Evolutionary conservation across 2,797 vertebrate species (phyloP).

Genomic region (Sebastes nivosus): DNA sequence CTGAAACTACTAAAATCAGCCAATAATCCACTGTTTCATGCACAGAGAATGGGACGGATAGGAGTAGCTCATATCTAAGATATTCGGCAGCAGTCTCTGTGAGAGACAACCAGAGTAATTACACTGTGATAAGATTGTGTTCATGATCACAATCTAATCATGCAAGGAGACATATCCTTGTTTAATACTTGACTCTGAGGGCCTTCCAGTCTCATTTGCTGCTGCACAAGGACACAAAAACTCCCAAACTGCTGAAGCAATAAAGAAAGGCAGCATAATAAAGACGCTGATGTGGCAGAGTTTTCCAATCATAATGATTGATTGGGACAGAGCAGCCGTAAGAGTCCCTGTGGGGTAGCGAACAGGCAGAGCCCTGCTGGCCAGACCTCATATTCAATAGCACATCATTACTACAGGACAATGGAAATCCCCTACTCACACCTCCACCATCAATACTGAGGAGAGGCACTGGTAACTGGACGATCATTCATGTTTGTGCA

Average conservation of each 20-base stretch:
- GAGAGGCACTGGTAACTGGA: neutral
- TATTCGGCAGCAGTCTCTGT: neutral
- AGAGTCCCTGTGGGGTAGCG: constrained; percentile 21
- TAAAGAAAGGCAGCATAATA: neutral
- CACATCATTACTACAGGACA: constrained; percentile 14
- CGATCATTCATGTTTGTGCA: neutral
- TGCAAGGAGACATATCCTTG: neutral
- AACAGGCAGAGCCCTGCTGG: neutral
- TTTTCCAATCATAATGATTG: constrained; percentile 39
- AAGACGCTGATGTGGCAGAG: constrained; percentile 11
- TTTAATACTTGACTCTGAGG: neutral
- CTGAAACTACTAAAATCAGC: neutral
- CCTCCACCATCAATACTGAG: constrained; percentile 4
- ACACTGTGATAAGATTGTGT: neutral
- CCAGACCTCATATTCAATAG: constrained; percentile 40
- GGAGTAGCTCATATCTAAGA: neutral
- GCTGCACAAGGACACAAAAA: neutral
- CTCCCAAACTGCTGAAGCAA: neutral
- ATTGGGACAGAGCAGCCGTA: constrained; percentile 14
- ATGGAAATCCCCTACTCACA: neutral
- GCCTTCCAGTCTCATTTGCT: neutral
- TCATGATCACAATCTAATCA: neutral
- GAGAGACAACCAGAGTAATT: neutral
- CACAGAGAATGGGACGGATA: neutral
- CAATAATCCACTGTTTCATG: neutral